Evolutionary conservation across 2,888 invertebrate species (phyloP).

Genomic region (Corythucha ciliata): DNA sequence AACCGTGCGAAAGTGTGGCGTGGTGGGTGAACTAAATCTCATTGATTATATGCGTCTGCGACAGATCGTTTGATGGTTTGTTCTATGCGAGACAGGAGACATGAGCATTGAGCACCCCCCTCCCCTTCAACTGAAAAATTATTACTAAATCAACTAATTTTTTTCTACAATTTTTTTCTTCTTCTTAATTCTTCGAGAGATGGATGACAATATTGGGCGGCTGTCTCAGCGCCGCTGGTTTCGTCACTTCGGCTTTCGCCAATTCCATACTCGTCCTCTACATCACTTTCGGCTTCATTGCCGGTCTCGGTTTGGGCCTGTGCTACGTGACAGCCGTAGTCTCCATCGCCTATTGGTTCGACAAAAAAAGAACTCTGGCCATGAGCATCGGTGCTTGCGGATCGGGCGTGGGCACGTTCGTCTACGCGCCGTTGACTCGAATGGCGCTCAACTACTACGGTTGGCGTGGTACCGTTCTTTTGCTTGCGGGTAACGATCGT

Average conservation of each 20-base stretch:
- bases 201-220: constrained; percentile 68
- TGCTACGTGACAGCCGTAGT: constrained; percentile 86
- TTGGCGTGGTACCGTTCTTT: constrained; percentile 74
- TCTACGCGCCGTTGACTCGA: constrained; percentile 77
- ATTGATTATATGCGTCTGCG: too few species aligned
- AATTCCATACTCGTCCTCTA: constrained; percentile 68
- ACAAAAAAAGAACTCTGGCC: constrained; percentile 74
- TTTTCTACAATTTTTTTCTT: too few species aligned
- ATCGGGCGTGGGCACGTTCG: constrained; percentile 67
- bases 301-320: constrained; percentile 72
- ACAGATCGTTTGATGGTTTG: too few species aligned
- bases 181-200: constrained; percentile 33
- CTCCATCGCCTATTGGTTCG: constrained; percentile 87
- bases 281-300: constrained; percentile 74
- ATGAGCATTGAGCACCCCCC: too few species aligned
- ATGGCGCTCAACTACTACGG: constrained; percentile 66
- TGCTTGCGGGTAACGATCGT: constrained; percentile 52
- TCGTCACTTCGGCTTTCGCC: constrained; percentile 58
- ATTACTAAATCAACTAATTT: too few species aligned
- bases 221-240: constrained; percentile 61
- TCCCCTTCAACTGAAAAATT: too few species aligned
- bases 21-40: too few species aligned
- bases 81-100: too few species aligned
- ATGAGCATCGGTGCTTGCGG: constrained; percentile 82
- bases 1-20: too few species aligned